A percentile compares a stretch with the other conserved stretches of the same genome.
Conservation (phyloP, 1,140 invertebrate species). For the Drosophila leontia region DNA sequence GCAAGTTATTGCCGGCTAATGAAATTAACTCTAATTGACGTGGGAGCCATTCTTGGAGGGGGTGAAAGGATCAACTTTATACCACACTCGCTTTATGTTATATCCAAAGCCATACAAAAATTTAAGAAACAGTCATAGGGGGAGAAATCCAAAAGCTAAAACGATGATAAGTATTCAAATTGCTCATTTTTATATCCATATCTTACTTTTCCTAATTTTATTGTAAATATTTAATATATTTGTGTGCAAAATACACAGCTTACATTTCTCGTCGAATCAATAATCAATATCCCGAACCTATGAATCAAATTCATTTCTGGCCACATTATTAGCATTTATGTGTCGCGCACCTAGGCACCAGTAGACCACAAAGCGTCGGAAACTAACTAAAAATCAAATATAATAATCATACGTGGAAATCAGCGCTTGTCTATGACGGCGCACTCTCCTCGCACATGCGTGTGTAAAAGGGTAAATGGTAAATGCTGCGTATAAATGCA, state of each 20-base stretch:
- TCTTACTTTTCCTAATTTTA: no score
- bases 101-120: not conserved
- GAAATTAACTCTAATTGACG: slow-evolving; percentile 82
- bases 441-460: not conserved
- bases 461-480: slow-evolving; percentile 12
- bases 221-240: not conserved
- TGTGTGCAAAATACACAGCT: not conserved
- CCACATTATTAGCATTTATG: slow-evolving; percentile 48
- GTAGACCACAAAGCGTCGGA: slow-evolving; percentile 41
- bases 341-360: slow-evolving; percentile 13
- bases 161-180: not conserved
- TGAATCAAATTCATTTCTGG: slow-evolving; percentile 16
- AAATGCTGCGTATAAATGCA: slow-evolving; percentile 20
- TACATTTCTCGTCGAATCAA: not conserved
- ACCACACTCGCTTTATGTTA: slow-evolving; percentile 8
- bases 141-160: not conserved
- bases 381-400: slow-evolving; percentile 55
- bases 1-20: slow-evolving; percentile 80
- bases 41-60: slow-evolving; percentile 36
- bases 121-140: not conserved
- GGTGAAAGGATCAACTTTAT: not conserved
- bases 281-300: not conserved
- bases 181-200: no score
- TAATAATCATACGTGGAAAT: slow-evolving; percentile 44
- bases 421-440: slow-evolving; percentile 18